Evolutionary conservation across 2,888 invertebrate species (phyloP).

Genomic region (Polyploca ridens): DNA sequence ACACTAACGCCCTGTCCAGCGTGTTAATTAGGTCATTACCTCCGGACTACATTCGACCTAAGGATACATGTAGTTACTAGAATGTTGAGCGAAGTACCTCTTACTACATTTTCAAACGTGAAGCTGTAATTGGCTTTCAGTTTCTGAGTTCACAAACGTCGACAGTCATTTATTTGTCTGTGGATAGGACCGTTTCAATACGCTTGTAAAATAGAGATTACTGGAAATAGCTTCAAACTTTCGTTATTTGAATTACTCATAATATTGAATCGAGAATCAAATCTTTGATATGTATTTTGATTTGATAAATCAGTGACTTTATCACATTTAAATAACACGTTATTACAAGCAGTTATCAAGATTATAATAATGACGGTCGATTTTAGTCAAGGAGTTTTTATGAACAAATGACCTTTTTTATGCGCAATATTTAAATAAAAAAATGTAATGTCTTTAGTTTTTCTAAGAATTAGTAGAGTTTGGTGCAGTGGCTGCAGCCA

Average conservation of each 20-base stretch:
- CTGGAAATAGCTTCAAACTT: too few relatives aligned
- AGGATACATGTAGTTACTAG: neutral
- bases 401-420: too few relatives aligned
- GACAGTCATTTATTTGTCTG: neutral
- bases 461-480: too few relatives aligned
- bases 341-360: neutral
- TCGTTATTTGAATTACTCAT: too few relatives aligned
- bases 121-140: neutral
- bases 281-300: neutral
- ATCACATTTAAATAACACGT: neutral
- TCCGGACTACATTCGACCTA: neutral
- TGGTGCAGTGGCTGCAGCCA: too few relatives aligned
- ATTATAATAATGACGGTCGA: neutral
- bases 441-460: too few relatives aligned
- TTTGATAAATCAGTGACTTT: neutral
- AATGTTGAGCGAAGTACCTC: neutral
- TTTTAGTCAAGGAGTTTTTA: too few relatives aligned
- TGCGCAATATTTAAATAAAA: too few relatives aligned
- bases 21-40: conserved; percentile 1
- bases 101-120: neutral
- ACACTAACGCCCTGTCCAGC: conserved; percentile 4
- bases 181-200: too few relatives aligned
- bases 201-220: too few relatives aligned
- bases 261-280: too few relatives aligned
- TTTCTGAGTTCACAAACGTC: neutral